Evolutionary conservation across 2,797 vertebrate genomes (phyloP).

Genomic region (Oreochromis mossambicus): DNA sequence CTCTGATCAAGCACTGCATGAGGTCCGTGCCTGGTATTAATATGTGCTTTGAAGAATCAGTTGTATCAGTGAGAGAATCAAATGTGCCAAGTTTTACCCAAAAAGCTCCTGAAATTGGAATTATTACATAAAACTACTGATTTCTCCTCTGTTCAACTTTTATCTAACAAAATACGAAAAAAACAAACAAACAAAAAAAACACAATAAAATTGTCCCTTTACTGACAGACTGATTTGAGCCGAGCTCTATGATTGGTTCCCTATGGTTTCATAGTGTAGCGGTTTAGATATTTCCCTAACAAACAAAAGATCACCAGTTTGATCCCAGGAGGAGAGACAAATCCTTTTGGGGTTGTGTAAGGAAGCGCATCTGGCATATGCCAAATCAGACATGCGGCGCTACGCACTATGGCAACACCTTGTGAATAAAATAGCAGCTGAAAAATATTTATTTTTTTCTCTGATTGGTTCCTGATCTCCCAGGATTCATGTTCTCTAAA

Average conservation of each 20-base stretch:
- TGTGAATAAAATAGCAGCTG: neutral
- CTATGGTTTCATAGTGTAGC: neutral
- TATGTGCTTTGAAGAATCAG: slow-evolving; percentile 23
- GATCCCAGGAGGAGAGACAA: neutral
- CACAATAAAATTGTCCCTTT: neutral
- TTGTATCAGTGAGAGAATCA: neutral
- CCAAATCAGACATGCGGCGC: neutral
- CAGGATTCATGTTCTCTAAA: neutral
- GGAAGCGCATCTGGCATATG: neutral
- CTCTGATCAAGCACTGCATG: slow-evolving; percentile 22
- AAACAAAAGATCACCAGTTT: neutral
- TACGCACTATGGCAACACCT: neutral
- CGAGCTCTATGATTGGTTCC: neutral
- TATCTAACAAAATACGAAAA: neutral
- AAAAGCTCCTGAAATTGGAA: neutral
- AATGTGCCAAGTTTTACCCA: neutral
- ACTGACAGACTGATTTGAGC: neutral
- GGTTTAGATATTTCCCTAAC: neutral
- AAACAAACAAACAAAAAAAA: neutral
- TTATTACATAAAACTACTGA: neutral
- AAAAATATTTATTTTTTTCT: neutral
- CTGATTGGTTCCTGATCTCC: neutral
- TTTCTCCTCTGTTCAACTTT: neutral
- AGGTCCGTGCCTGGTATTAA: slow-evolving; percentile 18
- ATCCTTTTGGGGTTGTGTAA: neutral